Evolutionary conservation across 2,797 vertebrate genomes (phyloP), one percentile per base, ranked within the genome.

Genomic region (Crocidura indochinensis): DNA sequence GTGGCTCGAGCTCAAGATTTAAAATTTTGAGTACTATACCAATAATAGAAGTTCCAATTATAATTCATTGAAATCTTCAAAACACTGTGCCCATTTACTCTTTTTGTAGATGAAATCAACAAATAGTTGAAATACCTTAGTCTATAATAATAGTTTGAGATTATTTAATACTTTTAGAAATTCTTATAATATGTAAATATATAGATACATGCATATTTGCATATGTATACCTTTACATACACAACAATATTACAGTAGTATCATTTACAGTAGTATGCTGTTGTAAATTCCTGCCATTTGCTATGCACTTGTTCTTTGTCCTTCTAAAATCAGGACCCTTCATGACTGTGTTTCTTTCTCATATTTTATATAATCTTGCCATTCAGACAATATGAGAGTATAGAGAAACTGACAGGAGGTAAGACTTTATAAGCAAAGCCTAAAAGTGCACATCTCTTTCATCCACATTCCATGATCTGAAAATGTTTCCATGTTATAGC

Each of bases 31-130:
- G 20, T 29, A 86, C 12, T 73, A 47, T 71, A 90, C 51, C 85
- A 88, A 84, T 75, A 76, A 65, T 24, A 65, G 46, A 72, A 47
- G 2, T 56, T 75, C 69, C 31, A 14, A 81, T 69, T 69, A 31
- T 62, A 79, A 68, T 31, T 85, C 17, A 38, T 72, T 87, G 26
- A 24, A 75, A 69, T 77, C 12, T 91, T 93, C 73, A 56, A 90
- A 65, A 93, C 76, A 26, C 22, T 71, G 31, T 67, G 15, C 2
- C 26, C 19, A 7, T 51, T 38, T 62, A 29, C 20, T 92, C 44
- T 27, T 78, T 62, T 62, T 51, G n/a, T 80, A 60, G 22, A 60
- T 20, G 22, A 60, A 60, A 20, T 65, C 19, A 22, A 3, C n/a
- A 87, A 86, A 56, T 38, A 38, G 38, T 38, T 38, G 38, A 38